Evolutionary conservation across 2,797 vertebrate species (phyloP), one percentile per base, ranked within the genome.

Genomic region (Vipera ursinii): DNA sequence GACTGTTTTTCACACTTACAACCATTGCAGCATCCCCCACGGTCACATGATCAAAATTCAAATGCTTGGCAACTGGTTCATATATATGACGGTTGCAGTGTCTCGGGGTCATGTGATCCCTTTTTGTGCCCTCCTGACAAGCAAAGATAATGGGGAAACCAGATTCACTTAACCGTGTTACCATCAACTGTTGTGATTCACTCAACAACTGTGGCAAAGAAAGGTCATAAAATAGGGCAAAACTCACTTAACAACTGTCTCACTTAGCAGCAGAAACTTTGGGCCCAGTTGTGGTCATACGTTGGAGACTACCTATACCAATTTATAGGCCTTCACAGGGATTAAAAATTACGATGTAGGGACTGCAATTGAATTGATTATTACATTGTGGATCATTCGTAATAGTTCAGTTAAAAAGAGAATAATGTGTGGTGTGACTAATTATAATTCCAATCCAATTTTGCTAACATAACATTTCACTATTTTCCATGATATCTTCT

Each of bases 401-500:
- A 87, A 86, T 69, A 1, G 12, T n/a, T 22, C 60, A 57, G 44
- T 86, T 17, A 89, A 65, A n/a, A 86, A 57, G 22, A 48, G 63
- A 51, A 59, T 63, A 28, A 91, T 13, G 20, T 61, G 57, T 48
- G 2, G 2, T 89, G 51, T 89, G 91, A 91, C 86, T 53, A 53
- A 51, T 51, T 7, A 53, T 93, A 86, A 91, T 69, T 0, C 22
- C 87, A 91, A 91, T 86, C 89, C 44, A 88, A 53, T 9, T 90
- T 82, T 32, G 44, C 93, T 93, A 38, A 91, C 9, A 93, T 85
- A 92, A 69, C 28, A 91, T 78, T 86, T 93, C 28, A 51, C 89
- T 93, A 60, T 87, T 93, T 96, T 78, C 32, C 15, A 73, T 57
- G 93, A 91, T 93, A 92, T 95, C 88, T 91, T 94, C 94, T 92